Percentiles rank a stretch among this genome's conserved stretches.
phyloP scores from a whole-genome alignment of 1,140 invertebrate species.

The Drosophila santomea region DNA sequence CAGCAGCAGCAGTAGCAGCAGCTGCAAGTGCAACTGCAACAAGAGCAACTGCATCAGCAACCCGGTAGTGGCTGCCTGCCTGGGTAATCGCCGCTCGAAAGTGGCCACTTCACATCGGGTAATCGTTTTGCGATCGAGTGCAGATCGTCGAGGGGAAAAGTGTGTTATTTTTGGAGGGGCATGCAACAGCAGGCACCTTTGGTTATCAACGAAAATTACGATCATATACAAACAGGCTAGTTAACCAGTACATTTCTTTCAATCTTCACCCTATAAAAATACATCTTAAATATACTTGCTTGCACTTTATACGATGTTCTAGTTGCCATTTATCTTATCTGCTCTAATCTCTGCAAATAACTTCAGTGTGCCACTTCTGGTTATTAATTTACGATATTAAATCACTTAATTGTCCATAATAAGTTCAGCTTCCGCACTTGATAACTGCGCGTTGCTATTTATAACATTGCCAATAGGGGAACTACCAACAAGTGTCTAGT shows the following conservation, averaged over 20 bases:
- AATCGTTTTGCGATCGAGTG: slow-evolving; percentile 40
- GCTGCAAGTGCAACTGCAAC: slow-evolving; percentile 6
- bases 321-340: too few relatives aligned
- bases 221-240: neutral
- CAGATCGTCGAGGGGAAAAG: slow-evolving; percentile 13
- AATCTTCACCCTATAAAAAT: too few relatives aligned
- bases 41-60: slow-evolving; percentile 49
- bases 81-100: slow-evolving; percentile 42
- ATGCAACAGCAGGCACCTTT: slow-evolving; percentile 8
- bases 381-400: neutral
- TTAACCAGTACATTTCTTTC: neutral
- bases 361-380: neutral
- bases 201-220: slow-evolving; percentile 1
- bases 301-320: neutral
- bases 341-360: neutral
- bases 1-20: slow-evolving; percentile 3
- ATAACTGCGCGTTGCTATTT: slow-evolving; percentile 10
- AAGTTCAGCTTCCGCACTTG: neutral
- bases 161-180: slow-evolving; percentile 6
- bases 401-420: neutral
- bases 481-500: slow-evolving; percentile 3
- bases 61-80: slow-evolving; percentile 60
- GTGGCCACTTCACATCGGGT: slow-evolving; percentile 44
- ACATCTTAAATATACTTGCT: neutral
- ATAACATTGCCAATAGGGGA: slow-evolving; percentile 8